Conservation (phyloP, 2,797 vertebrate species). For the Clarias fuscus region DNA sequence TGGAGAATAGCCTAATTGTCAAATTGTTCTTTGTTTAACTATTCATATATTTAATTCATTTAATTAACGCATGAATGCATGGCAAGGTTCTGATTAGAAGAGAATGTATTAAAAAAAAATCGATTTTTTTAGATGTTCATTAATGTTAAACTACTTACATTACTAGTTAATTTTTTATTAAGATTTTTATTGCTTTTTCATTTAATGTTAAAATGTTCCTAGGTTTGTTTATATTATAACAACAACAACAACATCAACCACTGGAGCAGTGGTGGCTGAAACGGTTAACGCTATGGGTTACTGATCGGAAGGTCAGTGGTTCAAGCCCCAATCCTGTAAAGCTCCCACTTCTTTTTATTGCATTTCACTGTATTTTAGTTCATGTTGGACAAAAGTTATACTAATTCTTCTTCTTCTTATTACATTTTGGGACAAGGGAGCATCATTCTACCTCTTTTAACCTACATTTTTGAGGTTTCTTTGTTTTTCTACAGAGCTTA, state of each 20-base stretch:
- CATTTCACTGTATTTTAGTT: no score
- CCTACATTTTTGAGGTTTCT: background rate
- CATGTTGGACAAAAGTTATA: no score
- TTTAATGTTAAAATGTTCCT: no score
- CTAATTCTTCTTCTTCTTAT: no score
- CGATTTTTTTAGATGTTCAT: slow-evolving; percentile 5
- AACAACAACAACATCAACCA: no score
- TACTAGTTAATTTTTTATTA: slow-evolving; percentile 43
- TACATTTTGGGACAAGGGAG: background rate
- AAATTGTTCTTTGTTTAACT: slow-evolving; percentile 48
- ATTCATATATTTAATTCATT: slow-evolving; percentile 48
- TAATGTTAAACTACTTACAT: background rate
- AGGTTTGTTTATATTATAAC: no score
- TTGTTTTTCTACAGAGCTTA: background rate
- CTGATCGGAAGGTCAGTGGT: no score
- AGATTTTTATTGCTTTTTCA: background rate
- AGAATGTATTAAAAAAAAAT: slow-evolving; percentile 16
- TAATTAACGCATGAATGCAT: slow-evolving; percentile 53
- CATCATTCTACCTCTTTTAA: no score
- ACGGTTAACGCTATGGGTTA: no score
- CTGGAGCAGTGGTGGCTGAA: no score
- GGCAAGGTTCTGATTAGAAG: slow-evolving; percentile 41
- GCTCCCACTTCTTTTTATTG: no score
- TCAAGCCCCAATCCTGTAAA: no score
- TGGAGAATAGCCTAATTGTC: slow-evolving; percentile 42